Conservation (phyloP, 1,140 invertebrate species). For the Paralvinella palmiformis region DNA sequence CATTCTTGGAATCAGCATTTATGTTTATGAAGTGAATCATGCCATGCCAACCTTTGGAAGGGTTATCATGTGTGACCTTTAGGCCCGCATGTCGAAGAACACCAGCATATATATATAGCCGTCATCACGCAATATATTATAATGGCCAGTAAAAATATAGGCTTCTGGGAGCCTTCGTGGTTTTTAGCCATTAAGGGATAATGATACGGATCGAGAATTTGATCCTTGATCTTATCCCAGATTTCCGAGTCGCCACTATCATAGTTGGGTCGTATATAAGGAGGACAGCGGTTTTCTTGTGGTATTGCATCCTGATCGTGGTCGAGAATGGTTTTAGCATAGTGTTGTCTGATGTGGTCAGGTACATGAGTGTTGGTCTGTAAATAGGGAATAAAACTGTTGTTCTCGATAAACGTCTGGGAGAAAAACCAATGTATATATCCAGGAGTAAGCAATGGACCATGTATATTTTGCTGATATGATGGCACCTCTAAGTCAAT, state of each 20-base stretch:
- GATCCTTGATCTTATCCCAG: neutral
- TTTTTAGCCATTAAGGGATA: conserved; percentile 19
- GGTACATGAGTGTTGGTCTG: too few species aligned
- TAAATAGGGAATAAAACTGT: too few species aligned
- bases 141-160: conserved; percentile 14
- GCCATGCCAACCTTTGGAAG: too few species aligned
- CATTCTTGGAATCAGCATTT: too few species aligned
- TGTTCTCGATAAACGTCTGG: conserved; percentile 13
- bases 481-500: conserved; percentile 33
- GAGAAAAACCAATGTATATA: conserved; percentile 11
- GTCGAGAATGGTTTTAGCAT: too few species aligned
- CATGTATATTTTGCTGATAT: conserved; percentile 16
- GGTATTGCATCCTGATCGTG: too few species aligned
- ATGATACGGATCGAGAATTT: conserved; percentile 16
- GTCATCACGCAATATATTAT: conserved; percentile 22
- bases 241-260: conserved; percentile 1
- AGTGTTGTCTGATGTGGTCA: too few species aligned
- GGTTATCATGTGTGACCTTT: conserved; percentile 33
- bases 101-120: conserved; percentile 17
- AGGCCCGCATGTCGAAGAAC: conserved; percentile 27
- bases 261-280: too few species aligned
- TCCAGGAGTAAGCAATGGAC: neutral
- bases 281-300: too few species aligned
- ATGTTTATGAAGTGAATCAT: too few species aligned
- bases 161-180: conserved; percentile 16